Conservation (phyloP, 2,113 vertebrate genomes). For the Phyllopteryx taeniolatus region DNA sequence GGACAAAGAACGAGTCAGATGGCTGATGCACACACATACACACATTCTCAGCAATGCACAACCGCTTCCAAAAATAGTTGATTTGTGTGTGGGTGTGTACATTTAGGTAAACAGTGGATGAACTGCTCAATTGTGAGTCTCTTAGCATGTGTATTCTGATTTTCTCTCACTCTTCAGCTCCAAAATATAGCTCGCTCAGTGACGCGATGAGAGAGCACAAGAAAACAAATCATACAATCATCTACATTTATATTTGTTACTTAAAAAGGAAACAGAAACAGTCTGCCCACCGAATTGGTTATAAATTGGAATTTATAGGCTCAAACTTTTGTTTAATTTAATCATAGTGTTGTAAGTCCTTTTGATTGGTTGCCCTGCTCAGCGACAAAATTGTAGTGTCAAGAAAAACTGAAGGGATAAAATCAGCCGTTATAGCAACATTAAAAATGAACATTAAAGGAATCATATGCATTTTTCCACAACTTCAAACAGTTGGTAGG, state of each 20-base stretch:
- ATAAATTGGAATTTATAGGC: too few relatives aligned
- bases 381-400: too few relatives aligned
- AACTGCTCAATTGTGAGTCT: conserved; percentile 37
- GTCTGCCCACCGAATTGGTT: conserved; percentile 40
- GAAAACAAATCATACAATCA: conserved; percentile 75
- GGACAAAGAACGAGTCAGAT: conserved; percentile 51
- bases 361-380: too few relatives aligned
- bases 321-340: too few relatives aligned
- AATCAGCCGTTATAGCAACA: too few relatives aligned
- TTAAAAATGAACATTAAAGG: too few relatives aligned
- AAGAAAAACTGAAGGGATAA: too few relatives aligned
- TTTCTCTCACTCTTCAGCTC: conserved; percentile 50
- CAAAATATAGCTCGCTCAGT: conserved; percentile 63
- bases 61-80: conserved; percentile 55
- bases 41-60: conserved; percentile 42
- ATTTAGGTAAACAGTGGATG: conserved; percentile 33
- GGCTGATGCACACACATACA: conserved; percentile 45
- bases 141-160: conserved; percentile 52
- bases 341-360: too few relatives aligned
- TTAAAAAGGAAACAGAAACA: conserved; percentile 46
- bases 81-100: conserved; percentile 35
- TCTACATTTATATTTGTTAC: conserved; percentile 67
- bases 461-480: too few relatives aligned
- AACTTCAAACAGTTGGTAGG: too few relatives aligned
- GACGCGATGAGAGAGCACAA: conserved; percentile 61